Conservation (phyloP, 2,888 invertebrate species). For the Hydrotaea cyrtoneurina region DNA sequence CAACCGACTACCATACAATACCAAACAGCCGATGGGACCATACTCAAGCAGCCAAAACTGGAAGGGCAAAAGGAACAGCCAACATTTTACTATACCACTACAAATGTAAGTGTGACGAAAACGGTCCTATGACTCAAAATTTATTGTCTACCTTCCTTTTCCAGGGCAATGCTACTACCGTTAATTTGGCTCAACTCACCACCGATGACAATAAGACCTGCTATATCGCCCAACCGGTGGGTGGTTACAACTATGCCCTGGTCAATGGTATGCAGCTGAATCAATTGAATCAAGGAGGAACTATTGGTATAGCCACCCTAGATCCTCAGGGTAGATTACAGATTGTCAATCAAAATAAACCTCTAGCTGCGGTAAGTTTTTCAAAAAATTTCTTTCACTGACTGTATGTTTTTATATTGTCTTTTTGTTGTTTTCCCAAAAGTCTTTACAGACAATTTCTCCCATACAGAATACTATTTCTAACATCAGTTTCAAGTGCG, state of each 20-base stretch:
- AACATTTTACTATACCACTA: slow-evolving; percentile 85
- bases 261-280: slow-evolving; percentile 91
- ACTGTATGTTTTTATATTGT: neutral
- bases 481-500: slow-evolving; percentile 93
- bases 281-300: slow-evolving; percentile 82
- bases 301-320: slow-evolving; percentile 80
- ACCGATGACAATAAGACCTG: slow-evolving; percentile 86
- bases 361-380: slow-evolving; percentile 78
- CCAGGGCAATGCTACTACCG: slow-evolving; percentile 83
- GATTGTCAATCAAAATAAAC: slow-evolving; percentile 80
- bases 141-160: slow-evolving; percentile 17
- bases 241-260: slow-evolving; percentile 89
- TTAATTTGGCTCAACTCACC: slow-evolving; percentile 86
- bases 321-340: slow-evolving; percentile 80
- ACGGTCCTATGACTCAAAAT: neutral
- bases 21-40: slow-evolving; percentile 85
- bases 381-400: neutral
- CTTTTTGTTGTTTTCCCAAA: neutral
- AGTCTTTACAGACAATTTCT: slow-evolving; percentile 69
- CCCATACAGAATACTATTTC: slow-evolving; percentile 86
- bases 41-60: slow-evolving; percentile 84
- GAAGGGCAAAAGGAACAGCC: slow-evolving; percentile 84
- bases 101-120: slow-evolving; percentile 74
- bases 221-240: slow-evolving; percentile 88
- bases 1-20: slow-evolving; percentile 86